Evolutionary conservation across 2,888 invertebrate genomes (phyloP).

Genomic region (Volucella bombylans): DNA sequence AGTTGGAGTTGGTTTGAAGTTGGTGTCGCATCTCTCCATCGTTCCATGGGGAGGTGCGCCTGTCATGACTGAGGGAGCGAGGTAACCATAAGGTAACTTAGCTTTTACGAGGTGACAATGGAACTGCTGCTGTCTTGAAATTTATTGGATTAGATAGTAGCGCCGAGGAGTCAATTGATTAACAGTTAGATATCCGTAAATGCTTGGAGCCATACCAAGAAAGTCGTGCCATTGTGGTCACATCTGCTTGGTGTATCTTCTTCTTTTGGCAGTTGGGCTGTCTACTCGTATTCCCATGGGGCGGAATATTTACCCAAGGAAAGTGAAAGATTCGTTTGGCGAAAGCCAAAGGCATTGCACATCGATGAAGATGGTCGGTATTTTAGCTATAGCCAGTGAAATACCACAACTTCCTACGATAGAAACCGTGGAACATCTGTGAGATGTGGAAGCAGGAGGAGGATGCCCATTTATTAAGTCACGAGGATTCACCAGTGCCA

Average conservation of each 20-base stretch:
- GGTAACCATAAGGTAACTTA: constrained; percentile 15
- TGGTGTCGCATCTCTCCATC: constrained; percentile 33
- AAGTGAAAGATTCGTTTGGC: constrained; percentile 69
- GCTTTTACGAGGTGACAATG: constrained; percentile 63
- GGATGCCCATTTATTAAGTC: constrained; percentile 62
- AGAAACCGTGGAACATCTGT: constrained; percentile 8
- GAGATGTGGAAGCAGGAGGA: constrained; percentile 31
- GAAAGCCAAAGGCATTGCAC: constrained; percentile 57
- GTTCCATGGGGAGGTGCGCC: constrained; percentile 55
- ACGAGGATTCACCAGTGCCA: constrained; percentile 69
- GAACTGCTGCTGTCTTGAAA: constrained; percentile 51
- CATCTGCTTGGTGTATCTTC: constrained; percentile 48
- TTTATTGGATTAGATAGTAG: constrained; percentile 61
- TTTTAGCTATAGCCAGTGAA: constrained; percentile 11
- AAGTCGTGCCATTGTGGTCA: constrained; percentile 60
- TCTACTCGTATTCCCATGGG: constrained; percentile 36
- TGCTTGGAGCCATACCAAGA: constrained; percentile 31
- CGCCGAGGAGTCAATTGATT: constrained; percentile 68
- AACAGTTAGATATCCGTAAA: constrained; percentile 46
- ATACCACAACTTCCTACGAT: constrained; percentile 41
- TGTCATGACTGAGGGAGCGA: constrained; percentile 8
- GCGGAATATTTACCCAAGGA: constrained; percentile 63
- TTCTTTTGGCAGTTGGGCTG: constrained; percentile 48
- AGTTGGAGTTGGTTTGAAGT: neutral
- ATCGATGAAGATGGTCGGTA: neutral